Conservation (phyloP, 2,797 vertebrate genomes). For the Streptopelia turtur region DNA sequence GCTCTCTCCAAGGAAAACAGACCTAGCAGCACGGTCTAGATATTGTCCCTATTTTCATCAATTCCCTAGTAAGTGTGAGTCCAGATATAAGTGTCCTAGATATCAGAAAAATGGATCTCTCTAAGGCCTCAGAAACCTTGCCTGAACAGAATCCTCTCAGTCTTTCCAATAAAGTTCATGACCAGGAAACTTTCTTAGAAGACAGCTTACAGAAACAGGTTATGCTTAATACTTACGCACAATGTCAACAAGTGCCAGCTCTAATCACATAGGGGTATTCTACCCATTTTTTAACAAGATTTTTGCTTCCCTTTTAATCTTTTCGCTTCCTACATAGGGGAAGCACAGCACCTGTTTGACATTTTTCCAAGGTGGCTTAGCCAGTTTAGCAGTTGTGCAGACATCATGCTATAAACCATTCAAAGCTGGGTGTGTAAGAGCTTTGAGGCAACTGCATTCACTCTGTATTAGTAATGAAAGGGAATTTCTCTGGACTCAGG, state of each 20-base stretch:
- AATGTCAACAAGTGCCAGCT: background rate
- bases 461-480: background rate
- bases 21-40: conserved; percentile 54
- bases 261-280: background rate
- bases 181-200: background rate
- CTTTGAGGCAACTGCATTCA: accelerated
- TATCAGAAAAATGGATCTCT: conserved; percentile 48
- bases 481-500: background rate
- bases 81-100: conserved; percentile 67
- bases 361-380: background rate
- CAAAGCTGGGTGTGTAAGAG: accelerated
- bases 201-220: background rate
- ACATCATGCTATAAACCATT: accelerated
- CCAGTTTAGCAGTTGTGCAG: background rate
- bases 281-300: background rate
- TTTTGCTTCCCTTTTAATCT: background rate
- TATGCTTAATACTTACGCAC: background rate
- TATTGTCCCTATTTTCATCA: conserved; percentile 66
- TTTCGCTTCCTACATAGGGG: accelerated
- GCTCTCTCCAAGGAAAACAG: conserved; percentile 53
- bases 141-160: background rate
- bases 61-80: conserved; percentile 41
- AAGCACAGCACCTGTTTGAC: background rate
- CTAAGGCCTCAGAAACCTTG: conserved; percentile 35
- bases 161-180: conserved; percentile 23